Evolutionary conservation across 92 coral and sea anemone genomes (phyloP).

Genomic region (Siderastrea radians): DNA sequence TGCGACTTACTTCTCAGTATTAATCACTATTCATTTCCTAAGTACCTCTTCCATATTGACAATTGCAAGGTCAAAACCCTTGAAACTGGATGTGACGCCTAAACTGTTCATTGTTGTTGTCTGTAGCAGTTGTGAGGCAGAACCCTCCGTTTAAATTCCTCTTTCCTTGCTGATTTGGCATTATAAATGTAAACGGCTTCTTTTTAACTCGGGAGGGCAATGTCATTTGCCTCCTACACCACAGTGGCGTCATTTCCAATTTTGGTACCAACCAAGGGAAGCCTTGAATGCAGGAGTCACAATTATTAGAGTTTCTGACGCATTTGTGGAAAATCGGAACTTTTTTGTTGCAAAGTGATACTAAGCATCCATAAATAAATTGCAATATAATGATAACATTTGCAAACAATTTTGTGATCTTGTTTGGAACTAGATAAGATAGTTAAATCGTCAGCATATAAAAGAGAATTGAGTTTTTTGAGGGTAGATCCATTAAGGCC

Average conservation of each 20-base stretch:
- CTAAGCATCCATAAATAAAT: too few relatives aligned
- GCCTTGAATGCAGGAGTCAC: too few relatives aligned
- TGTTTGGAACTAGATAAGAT: too few relatives aligned
- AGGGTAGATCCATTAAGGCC: too few relatives aligned
- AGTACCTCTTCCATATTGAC: background rate
- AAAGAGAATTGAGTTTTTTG: too few relatives aligned
- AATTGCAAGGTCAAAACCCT: background rate
- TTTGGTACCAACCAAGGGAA: too few relatives aligned
- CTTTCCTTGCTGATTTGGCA: background rate
- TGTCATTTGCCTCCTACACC: background rate
- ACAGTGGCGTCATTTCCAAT: background rate
- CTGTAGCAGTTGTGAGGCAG: background rate
- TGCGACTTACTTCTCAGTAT: background rate
- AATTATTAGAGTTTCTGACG: too few relatives aligned
- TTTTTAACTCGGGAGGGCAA: background rate
- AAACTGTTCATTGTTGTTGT: background rate
- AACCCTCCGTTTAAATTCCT: background rate
- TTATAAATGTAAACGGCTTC: background rate
- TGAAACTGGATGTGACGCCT: background rate
- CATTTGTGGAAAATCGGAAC: too few relatives aligned
- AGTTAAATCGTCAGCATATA: too few relatives aligned
- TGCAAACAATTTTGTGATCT: too few relatives aligned
- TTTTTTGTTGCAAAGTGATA: too few relatives aligned
- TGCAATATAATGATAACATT: too few relatives aligned
- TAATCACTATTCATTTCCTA: background rate